A percentile compares a stretch with the other conserved stretches of the same genome.
These are phyloP conservation scores for Diorhabda carinulata DNA, from an alignment of 1,140 invertebrate genomes.

Conservation along the genomic window DNA sequence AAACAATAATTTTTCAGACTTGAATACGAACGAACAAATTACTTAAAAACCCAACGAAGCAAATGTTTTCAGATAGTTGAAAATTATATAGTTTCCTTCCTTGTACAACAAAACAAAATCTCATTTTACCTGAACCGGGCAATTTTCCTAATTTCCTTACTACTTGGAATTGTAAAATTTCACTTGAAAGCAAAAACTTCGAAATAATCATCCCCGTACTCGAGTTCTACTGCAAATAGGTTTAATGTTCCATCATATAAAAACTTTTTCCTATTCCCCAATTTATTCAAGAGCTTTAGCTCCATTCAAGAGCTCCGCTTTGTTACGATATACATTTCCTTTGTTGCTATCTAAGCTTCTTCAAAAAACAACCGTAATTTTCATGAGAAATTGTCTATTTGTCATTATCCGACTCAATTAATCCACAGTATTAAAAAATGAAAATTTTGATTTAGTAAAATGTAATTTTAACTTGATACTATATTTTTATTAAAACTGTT, in stretches of 20 bases:
- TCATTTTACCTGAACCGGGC: background rate
- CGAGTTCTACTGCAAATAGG: background rate
- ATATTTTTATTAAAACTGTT: too few species aligned
- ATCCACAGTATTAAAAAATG: too few species aligned
- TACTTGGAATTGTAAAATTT: background rate
- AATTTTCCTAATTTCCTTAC: background rate
- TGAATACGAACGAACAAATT: too few species aligned
- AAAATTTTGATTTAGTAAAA: too few species aligned
- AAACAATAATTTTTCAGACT: too few species aligned
- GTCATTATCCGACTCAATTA: too few species aligned
- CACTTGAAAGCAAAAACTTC: conserved; percentile 2
- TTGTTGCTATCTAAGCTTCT: too few species aligned
- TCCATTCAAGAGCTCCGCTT: background rate
- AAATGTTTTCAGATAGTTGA: background rate
- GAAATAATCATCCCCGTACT: background rate
- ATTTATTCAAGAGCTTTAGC: background rate
- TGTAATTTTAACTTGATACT: too few species aligned
- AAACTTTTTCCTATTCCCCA: background rate
- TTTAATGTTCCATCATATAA: conserved; percentile 1
- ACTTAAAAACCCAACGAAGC: background rate
- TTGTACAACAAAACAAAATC: background rate
- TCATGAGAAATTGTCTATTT: too few species aligned
- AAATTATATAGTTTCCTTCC: background rate
- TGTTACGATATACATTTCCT: too few species aligned
- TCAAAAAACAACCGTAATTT: too few species aligned